Percentiles rank a stretch among this genome's conserved stretches.
Conservation (phyloP, 35 echinoderm and acorn worm species). For the Ptychodera flava region DNA sequence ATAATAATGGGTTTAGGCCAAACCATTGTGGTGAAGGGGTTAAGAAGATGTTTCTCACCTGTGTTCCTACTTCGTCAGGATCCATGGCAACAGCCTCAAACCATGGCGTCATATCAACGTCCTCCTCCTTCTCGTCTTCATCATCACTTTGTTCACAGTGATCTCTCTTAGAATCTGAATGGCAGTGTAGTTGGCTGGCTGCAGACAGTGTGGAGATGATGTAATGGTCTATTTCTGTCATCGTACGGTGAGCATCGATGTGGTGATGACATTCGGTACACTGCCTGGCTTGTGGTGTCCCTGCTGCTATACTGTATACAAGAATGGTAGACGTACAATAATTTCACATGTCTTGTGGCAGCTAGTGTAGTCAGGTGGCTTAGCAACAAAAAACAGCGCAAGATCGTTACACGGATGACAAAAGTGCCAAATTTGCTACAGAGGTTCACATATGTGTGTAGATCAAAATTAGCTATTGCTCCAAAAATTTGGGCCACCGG, state of each 20-base stretch:
- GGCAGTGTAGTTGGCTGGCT: slow-evolving; percentile 32
- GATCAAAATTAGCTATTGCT: too few relatives aligned
- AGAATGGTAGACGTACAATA: too few relatives aligned
- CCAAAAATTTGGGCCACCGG: too few relatives aligned
- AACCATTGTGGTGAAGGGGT: too few relatives aligned
- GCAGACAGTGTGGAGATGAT: slow-evolving; percentile 30
- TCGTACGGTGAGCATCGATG: slow-evolving; percentile 42
- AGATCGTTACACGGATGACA: too few relatives aligned
- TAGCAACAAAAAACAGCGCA: too few relatives aligned
- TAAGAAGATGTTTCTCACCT: slow-evolving; percentile 33
- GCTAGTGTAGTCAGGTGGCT: too few relatives aligned
- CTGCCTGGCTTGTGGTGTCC: slow-evolving; percentile 27
- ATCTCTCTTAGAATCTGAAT: slow-evolving; percentile 2
- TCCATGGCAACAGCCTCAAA: slow-evolving; percentile 55
- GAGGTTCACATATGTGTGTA: too few relatives aligned
- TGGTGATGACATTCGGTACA: slow-evolving; percentile 41
- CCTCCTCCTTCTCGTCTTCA: slow-evolving; percentile 13
- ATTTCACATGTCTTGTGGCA: too few relatives aligned
- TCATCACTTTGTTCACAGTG: neutral
- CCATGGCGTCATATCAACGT: slow-evolving; percentile 25
- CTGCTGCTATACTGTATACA: slow-evolving; percentile 12
- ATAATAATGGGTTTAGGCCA: too few relatives aligned
- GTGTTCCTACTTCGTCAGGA: slow-evolving; percentile 33
- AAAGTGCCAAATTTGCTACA: too few relatives aligned
- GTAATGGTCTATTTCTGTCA: slow-evolving; percentile 25